A percentile compares a stretch with the other conserved stretches of the same genome.
phyloP scores from a whole-genome alignment of 2,888 invertebrate genomes.

The Automeris io region DNA sequence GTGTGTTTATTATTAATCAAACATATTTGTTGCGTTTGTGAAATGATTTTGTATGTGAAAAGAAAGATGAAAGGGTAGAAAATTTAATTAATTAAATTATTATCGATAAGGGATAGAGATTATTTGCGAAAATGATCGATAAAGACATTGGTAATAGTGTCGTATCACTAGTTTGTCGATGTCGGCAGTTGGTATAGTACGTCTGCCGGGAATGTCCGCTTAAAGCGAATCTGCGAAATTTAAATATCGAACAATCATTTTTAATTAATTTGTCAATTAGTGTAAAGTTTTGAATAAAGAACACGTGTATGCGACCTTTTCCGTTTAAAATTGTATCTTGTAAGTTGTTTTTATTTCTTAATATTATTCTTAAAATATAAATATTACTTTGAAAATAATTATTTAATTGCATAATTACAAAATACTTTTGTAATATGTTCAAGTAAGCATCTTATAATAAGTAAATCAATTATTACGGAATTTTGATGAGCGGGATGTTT shows the following conservation, averaged over 20 bases:
- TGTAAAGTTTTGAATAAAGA: too few species aligned
- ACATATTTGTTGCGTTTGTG: neutral
- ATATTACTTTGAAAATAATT: too few species aligned
- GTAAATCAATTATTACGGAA: too few species aligned
- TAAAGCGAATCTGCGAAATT: slow-evolving; percentile 26
- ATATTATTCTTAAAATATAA: too few species aligned
- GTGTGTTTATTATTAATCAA: too few species aligned
- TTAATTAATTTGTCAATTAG: neutral
- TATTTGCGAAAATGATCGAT: neutral
- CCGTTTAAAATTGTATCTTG: neutral
- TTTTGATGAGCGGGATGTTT: too few species aligned
- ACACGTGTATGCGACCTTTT: slow-evolving; percentile 1
- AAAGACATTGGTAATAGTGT: too few species aligned
- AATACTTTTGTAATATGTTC: too few species aligned
- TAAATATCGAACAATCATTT: neutral
- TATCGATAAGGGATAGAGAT: too few species aligned
- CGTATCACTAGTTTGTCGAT: slow-evolving; percentile 43
- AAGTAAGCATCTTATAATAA: too few species aligned
- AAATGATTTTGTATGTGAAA: neutral
- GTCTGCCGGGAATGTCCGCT: slow-evolving; percentile 45
- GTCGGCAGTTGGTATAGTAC: slow-evolving; percentile 52
- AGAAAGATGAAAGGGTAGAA: neutral
- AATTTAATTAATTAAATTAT: neutral
- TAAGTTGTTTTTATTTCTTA: too few species aligned
- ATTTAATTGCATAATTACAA: too few species aligned